Evolutionary conservation across 2,888 invertebrate species (phyloP), one percentile per base, ranked within the genome.

Genomic region (Sarcophaga subvicina): DNA sequence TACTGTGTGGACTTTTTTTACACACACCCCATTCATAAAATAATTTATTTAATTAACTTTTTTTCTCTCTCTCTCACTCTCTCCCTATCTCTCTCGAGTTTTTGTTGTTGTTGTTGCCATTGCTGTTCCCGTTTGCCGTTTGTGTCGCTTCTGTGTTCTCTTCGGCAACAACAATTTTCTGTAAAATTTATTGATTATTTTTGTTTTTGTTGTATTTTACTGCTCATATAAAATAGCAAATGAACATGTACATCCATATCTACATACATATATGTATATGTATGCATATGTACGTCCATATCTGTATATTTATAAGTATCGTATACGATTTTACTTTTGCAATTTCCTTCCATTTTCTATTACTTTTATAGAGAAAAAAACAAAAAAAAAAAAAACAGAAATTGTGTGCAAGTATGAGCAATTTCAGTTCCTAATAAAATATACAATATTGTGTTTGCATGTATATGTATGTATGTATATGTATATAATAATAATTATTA

Each of bases 31-130:
- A 87, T 87, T 88, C 87, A 85, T 80, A 87, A 84, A 88, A 87
- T 88, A 88, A 88, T 88, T 88, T 88, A 88, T 87, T 88, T 88
- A 88, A 88, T 88, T 88, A 88, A 88, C 82, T 88, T 88, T 88
- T 76, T 67, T 54, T 76, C 45, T 14, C 54, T 25, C n/a, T 62
- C 66, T 17, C 37, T 8, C 8, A 0, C 37, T 37, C 14, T 77
- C 27, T 14, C 37, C 25, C 17, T 72, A 37, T 62, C 66, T 17
- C 37, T 37, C 37, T 47, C 8, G 6, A 37, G 37, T 62, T 67
- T 17, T 47, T 47, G 59, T 62, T 63, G 59, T 62, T 63, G 45
- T 17, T 73, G 75, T 83, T 77, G 66, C 17, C 17, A 17, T 63
- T 76, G 76, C 62, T 75, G 64, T 83, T 83, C 17, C 60, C 59